Conservation (phyloP, 2,113 vertebrate species). For the Meleagris gallopavo region DNA sequence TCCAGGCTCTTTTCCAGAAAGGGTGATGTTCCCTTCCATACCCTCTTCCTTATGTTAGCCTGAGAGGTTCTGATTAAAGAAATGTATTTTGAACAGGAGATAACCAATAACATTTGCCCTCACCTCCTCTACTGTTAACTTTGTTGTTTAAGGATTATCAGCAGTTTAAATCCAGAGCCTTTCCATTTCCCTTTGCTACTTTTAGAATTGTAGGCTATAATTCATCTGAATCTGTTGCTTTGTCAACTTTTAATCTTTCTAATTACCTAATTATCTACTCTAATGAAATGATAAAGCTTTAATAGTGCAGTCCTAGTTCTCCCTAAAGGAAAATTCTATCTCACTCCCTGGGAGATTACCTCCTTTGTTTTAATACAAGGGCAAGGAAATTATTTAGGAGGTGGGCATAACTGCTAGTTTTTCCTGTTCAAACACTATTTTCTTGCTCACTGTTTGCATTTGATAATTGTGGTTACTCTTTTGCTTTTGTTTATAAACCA, state of each 20-base stretch:
- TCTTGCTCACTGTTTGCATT: not conserved
- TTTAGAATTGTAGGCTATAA: conserved; percentile 31
- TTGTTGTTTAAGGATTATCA: conserved; percentile 21
- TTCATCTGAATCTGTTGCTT: conserved; percentile 42
- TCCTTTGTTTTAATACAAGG: conserved; percentile 37
- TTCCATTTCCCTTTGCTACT: conserved; percentile 20
- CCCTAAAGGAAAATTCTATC: conserved; percentile 11
- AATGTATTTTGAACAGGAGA: not conserved
- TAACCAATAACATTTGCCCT: conserved; percentile 21
- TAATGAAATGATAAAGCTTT: conserved; percentile 61
- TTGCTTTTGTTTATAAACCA: conserved; percentile 9
- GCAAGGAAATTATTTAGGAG: not conserved
- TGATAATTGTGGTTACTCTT: not conserved
- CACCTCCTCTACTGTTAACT: conserved; percentile 15
- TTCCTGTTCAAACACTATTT: not conserved
- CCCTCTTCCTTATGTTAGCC: conserved; percentile 44
- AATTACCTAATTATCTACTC: conserved; percentile 62
- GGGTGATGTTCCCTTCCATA: conserved; percentile 33
- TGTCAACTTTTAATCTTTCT: conserved; percentile 65
- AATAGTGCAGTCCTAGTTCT: conserved; percentile 33
- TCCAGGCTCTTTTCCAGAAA: conserved; percentile 62
- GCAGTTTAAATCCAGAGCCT: not conserved
- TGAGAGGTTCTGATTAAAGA: conserved; percentile 44
- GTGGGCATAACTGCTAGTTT: not conserved
- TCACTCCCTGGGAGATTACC: conserved; percentile 4